Base-by-base conservation (phyloP, 2,888 invertebrate species). In the Timema podura region DNA sequence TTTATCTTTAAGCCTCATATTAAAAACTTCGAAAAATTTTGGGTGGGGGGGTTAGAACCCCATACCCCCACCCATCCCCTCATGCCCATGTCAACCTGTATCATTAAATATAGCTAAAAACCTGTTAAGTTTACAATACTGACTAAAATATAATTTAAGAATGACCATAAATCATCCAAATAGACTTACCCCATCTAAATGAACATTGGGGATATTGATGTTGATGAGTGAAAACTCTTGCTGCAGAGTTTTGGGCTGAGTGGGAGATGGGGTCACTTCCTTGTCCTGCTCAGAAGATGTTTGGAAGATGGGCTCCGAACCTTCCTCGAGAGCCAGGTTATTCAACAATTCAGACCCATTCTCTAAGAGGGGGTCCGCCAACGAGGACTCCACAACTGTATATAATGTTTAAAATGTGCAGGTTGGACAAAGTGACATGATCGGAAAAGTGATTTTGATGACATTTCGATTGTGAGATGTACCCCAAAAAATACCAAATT, bases 161-260 rank as follows among this genome's bases (percentile, higher is more conserved):
- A 30, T 30, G 30, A 30, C 30, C 30, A 30, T 30, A 30, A 30
- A 2, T 2, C 3, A 30, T 2, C 30, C 30, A 30, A 30, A 15
- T 61, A 13, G 30, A 9, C 78, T 76, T 75, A 83, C 82, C 76
- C 80, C 79, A 70, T 82, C 81, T 72, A 83, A 77, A 75, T 87
- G 87, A 70, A 92, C 85, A 79, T 91, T 89, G 5, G 89, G 89
- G 78, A 91, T 90, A 77, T 90, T 88, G 64, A 89, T 87, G 78
- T 91, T 91, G 66, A 92, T 83, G 51, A 91, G 79, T 1, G 90
- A 89, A 80, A 92, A 92, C 79, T 92, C 91, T 79, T 91, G 90
- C 77, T 89, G 88, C 54, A 92, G 81, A 1, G 86, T 87, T 77
- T 86, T 86, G 11, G 86, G 84, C 77, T 85, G 85, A 7, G 72